Base-by-base conservation (phyloP, 2,797 vertebrate genomes). In the Hydrophis major region DNA sequence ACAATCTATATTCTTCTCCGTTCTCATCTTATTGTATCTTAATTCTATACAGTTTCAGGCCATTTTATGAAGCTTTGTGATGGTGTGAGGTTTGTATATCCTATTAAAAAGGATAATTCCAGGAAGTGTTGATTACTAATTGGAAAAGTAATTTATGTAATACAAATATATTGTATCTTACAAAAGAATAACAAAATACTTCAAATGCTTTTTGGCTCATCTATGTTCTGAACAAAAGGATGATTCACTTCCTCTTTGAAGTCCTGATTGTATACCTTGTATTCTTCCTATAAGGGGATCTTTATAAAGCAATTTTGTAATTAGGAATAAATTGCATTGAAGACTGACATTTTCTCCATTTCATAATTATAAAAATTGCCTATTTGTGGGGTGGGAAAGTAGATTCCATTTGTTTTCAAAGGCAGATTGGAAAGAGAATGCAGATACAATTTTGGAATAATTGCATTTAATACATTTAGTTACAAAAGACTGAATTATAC, bases 391-490 rank as follows among this genome's bases (percentile, higher is more conserved):
- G 37, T 83, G 37, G 18, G 42, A 78, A 4, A 78, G 53, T 37
- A 7, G 7, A 37, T 87, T 93, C 32, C 87, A 88, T 91, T 95
- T 92, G 57, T 93, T 95, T 94, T 89, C 88, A 92, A 94, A 95
- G 92, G 66, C 74, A 94, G 50, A 92, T 92, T 66, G 20, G 59
- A 92, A 96, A 96, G 61, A 63, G 91, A 95, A 90, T 2, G 7
- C 1, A 94, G 93, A 87, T 92, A 95, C 16, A 61, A 86, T 94
- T 96, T 96, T 91, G 92, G 95, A 95, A 95, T 95, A 96, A 96
- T 93, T 63, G 63, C 90, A 0, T 89, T 91, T 88, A 94, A 95
- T 95, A 93, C 94, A 78, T 96, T 89, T 92, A 90, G 94, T 94
- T 95, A 95, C 88, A 94, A 95, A 86, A 92, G 78, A 88, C 8